A percentile compares a stretch with the other conserved stretches of the same genome.
These are phyloP conservation scores for Stichopus chloronotus DNA, from an alignment of 35 echinoderm and acorn worm genomes.

Conservation along the genomic window DNA sequence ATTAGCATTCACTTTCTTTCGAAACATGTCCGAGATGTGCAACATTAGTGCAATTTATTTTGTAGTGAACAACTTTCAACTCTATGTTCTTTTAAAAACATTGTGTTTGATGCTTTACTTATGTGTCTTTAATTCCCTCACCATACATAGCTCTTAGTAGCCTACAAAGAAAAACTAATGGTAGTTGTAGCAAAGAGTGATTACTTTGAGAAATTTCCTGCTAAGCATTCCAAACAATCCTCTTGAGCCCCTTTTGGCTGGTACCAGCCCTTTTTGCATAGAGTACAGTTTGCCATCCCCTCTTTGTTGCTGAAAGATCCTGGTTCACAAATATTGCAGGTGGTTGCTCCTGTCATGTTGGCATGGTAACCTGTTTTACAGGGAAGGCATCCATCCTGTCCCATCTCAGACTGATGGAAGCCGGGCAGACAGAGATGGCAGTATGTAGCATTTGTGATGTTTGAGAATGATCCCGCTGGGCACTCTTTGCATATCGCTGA, in stretches of 20 bases:
- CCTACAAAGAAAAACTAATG: no score
- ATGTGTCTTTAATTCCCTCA: no score
- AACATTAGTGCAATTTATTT: no score
- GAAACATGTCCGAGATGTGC: no score
- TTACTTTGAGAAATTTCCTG: conserved; percentile 31
- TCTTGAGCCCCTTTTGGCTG: conserved; percentile 25
- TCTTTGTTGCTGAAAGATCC: conserved; percentile 47
- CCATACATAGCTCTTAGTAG: no score
- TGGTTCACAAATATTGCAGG: conserved; percentile 37
- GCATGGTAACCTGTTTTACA: conserved; percentile 60
- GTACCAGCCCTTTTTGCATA: conserved; percentile 44
- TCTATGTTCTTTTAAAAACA: no score
- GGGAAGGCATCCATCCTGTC: not conserved
- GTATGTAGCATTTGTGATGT: conserved; percentile 27
- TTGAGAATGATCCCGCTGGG: conserved; percentile 23
- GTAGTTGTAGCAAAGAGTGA: not conserved
- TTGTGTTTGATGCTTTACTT: no score
- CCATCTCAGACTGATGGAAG: conserved; percentile 18
- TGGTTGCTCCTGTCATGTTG: not conserved
- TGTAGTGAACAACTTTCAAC: no score
- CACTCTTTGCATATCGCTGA: conserved; percentile 32
- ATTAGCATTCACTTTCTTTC: no score
- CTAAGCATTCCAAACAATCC: conserved; percentile 24
- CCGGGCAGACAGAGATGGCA: conserved; percentile 38
- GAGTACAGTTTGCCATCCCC: conserved; percentile 50